Base-by-base conservation (phyloP, 2,888 invertebrate species). In the Euplagia quadripunctaria region DNA sequence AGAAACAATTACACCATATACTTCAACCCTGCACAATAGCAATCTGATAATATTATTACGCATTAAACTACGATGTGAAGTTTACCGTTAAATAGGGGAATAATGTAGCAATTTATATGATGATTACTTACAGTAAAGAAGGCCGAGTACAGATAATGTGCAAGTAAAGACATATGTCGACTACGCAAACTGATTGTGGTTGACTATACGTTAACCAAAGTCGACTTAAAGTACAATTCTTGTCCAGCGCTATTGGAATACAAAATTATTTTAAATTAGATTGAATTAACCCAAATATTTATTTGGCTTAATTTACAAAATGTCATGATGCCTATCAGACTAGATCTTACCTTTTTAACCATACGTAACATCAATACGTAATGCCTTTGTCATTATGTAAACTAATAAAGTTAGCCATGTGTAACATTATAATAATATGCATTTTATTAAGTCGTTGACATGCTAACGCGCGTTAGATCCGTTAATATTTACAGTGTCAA, bases 81-180 rank as follows among this genome's bases (percentile, higher is more conserved):
- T 78, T 72, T 82, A 85, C 85, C 83, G 82, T 87, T 84, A 81
- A 86, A 86, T 88, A 86, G 84, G 83, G 76, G 88, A 88, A 87
- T 88, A 87, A 88, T 87, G 82, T 83, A 85, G 85, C 88, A 84
- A 86, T 91, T 89, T 88, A 85, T 91, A 90, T 88, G 90, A 87
- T 88, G 91, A 92, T 91, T 90, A 88, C 88, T 89, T 90, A 91
- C 91, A 91, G 89, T 91, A 92, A 91, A 93, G 92, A 90, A 91
- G 86, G 85, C 86, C 85, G 82, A 88, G 88, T 89, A 86, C 79
- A 88, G 90, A 91, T 91, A 90, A 88, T 85, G 83, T 85, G 73
- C 75, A 85, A 87, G 17, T 64, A 8, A 63, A 61, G 20, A 0
- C 4, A 2, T 6, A 11, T 72, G n/a, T 64, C 1, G 16, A 70